Evolutionary conservation across 2,888 invertebrate genomes (phyloP).

Genomic region (Mimas tiliae): DNA sequence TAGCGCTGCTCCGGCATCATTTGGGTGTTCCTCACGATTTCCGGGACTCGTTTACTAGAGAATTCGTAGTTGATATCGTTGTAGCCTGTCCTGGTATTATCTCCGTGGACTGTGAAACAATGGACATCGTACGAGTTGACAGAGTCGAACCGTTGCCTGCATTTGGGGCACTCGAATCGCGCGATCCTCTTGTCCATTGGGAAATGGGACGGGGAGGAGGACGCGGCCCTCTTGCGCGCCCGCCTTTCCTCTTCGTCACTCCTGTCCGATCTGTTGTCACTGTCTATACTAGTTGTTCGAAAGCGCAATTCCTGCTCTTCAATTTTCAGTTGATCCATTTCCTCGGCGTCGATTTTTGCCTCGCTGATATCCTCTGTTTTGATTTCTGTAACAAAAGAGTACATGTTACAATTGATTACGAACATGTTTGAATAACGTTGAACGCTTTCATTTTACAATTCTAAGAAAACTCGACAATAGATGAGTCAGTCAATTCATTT

Average conservation of each 20-base stretch:
- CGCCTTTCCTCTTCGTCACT: slow-evolving; percentile 78
- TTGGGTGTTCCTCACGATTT: slow-evolving; percentile 88
- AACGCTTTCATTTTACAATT: slow-evolving; percentile 78
- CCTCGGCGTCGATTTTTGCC: slow-evolving; percentile 72
- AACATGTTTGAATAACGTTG: slow-evolving; percentile 76
- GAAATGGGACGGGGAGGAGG: slow-evolving; percentile 67
- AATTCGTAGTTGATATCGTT: slow-evolving; percentile 91
- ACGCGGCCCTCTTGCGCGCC: slow-evolving; percentile 72
- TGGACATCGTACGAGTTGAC: slow-evolving; percentile 89
- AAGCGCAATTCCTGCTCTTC: slow-evolving; percentile 63
- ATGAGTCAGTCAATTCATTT: slow-evolving; percentile 76
- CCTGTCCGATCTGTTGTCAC: slow-evolving; percentile 84
- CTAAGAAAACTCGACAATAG: slow-evolving; percentile 81
- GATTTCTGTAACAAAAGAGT: slow-evolving; percentile 81
- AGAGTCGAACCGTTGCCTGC: slow-evolving; percentile 90
- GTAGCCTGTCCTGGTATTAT: slow-evolving; percentile 86
- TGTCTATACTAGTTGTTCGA: slow-evolving; percentile 79
- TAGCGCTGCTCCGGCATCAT: slow-evolving; percentile 86
- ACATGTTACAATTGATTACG: slow-evolving; percentile 70
- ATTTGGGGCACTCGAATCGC: slow-evolving; percentile 88
- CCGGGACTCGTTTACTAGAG: slow-evolving; percentile 90
- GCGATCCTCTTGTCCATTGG: slow-evolving; percentile 72
- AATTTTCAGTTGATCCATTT: slow-evolving; percentile 66
- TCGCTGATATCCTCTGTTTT: slow-evolving; percentile 80
- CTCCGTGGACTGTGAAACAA: slow-evolving; percentile 86